These are phyloP conservation scores for Lacanobia oleracea DNA, from an alignment of 2,888 invertebrate genomes.

Conservation along the genomic window DNA sequence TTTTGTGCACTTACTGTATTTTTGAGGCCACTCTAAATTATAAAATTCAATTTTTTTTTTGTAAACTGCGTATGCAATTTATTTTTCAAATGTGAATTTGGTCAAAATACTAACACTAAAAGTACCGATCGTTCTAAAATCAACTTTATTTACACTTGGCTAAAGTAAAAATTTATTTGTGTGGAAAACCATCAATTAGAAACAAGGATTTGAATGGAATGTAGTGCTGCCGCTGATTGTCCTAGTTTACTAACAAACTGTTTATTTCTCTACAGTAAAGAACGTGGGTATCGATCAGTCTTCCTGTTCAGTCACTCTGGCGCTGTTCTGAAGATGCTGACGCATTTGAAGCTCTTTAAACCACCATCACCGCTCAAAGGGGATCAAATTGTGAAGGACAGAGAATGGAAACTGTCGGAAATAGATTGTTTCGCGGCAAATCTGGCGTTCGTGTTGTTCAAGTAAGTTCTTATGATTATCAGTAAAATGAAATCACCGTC, in stretches of 20 bases:
- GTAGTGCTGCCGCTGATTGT: neutral
- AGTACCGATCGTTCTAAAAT: neutral
- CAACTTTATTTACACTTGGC: neutral
- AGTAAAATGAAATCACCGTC: neutral
- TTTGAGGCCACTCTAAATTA: no score
- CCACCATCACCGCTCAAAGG: conserved; percentile 92
- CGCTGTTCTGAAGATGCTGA: conserved; percentile 93
- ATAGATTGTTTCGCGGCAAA: conserved; percentile 96
- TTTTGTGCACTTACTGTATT: no score
- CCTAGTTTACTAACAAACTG: neutral
- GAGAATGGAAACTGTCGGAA: conserved; percentile 91
- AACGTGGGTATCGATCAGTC: conserved; percentile 85
- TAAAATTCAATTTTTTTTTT: neutral
- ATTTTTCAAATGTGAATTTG: neutral
- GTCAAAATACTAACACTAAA: neutral
- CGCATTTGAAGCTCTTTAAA: conserved; percentile 93
- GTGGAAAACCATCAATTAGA: neutral
- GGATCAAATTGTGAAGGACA: conserved; percentile 83
- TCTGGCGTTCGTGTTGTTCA: conserved; percentile 93
- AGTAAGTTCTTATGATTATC: conserved; percentile 88
- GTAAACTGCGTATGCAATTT: neutral
- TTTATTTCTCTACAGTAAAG: conserved; percentile 67
- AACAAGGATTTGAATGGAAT: neutral
- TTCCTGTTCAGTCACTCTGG: conserved; percentile 96
- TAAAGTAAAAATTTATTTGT: conserved; percentile 1